Base-by-base conservation (phyloP, 2,113 vertebrate genomes). In the Dermatemys mawii region DNA sequence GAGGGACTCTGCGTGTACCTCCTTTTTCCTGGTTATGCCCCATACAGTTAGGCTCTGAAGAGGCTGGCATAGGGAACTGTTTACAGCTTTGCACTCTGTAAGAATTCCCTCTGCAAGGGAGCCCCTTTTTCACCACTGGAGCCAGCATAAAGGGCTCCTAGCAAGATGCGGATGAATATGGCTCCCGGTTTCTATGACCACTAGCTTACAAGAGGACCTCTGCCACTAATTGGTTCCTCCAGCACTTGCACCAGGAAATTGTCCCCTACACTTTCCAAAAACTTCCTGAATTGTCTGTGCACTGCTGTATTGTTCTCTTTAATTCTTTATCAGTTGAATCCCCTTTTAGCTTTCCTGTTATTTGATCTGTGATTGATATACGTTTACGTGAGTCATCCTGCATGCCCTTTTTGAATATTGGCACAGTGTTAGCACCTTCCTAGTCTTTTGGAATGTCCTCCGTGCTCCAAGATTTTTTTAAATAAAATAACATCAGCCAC, bases 11-110 rank as follows among this genome's bases (percentile, higher is more conserved):
- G 4, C 32, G 3, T 38, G 32, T 5, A 24, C 24, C 12, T 19
- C 0, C 0, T 11, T 51, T 32, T n/a, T 5, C 22, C 79, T 81
- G 80, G 24, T 24, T 24, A 17, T 55, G 14, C 51, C 38, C 57
- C 46, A n/a, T 0, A 2, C 0, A 5, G 19, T 3, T 1, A 1
- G 24, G 73, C n/a, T 2, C 48, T 82, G 75, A 53, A 63, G 83
- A 38, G 10, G 6, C 46, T 57, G 92, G 44, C 17, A 14, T 7
- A 46, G 73, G 41, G 41, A 41, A 41, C 5, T 0, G 75, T 88
- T 81, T 63, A 81, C 14, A 50, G 13, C 73, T 48, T 55, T 83
- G 60, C 79, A 50, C 38, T 46, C 5, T 19, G 3, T 21, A 90
- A 35, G 38, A 91, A 48, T 57, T 38, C 11, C 9, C 44, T 0